Conservation (phyloP, 2,888 invertebrate genomes). For the Ophonus ardosiacus region DNA sequence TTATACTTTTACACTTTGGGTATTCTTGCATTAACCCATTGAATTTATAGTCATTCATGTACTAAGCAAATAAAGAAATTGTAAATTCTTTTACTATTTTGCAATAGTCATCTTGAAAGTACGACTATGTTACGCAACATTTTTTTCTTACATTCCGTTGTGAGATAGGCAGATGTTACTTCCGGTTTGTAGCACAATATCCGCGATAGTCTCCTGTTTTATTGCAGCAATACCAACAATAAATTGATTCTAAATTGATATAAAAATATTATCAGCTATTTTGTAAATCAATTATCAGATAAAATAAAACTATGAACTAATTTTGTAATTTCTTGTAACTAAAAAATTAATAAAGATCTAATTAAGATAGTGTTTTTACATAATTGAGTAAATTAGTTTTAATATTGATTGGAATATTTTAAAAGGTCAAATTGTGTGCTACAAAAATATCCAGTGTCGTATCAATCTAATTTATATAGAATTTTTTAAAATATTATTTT, state of each 20-base stretch:
- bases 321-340: background rate
- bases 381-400: background rate
- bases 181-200: background rate
- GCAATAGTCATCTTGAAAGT: background rate
- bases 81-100: background rate
- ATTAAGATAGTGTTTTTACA: background rate
- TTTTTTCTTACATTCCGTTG: background rate
- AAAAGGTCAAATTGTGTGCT: background rate
- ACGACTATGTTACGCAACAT: background rate
- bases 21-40: too few relatives aligned
- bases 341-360: background rate
- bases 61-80: background rate
- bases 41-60: background rate
- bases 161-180: background rate
- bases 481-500: too few relatives aligned
- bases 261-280: background rate
- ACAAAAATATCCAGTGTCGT: background rate
- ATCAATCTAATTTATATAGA: background rate
- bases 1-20: too few relatives aligned
- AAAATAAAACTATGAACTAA: background rate
- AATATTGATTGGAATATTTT: background rate
- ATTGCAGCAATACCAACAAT: background rate
- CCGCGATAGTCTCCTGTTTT: background rate
- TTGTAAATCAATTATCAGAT: background rate
- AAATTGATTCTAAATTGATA: background rate